Base-by-base conservation (phyloP, 2,888 invertebrate genomes). In the Drosophila dives region DNA sequence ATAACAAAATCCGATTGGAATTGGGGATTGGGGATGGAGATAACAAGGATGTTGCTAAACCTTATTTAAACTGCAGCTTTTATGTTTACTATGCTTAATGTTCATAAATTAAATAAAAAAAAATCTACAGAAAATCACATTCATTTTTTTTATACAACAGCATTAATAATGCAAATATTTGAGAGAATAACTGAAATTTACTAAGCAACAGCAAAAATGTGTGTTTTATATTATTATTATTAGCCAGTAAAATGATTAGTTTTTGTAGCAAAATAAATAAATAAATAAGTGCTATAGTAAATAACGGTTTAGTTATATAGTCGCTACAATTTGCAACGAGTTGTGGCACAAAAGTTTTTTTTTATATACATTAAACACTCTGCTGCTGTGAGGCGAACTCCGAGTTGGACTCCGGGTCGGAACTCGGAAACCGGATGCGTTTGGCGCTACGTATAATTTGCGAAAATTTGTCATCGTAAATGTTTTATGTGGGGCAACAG, bases 401-500 rank as follows among this genome's bases (percentile, higher is more conserved):
- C 29, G 29, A 29, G 29, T 29, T 29, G 32, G 29, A 40, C 23
- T 48, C 4, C 8, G 42, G 26, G 23, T 23, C 26, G 6, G 34
- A 4, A 12, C 2, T 12, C 20, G 4, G 17, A n/a, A 4, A 6
- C 66, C 67, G 63, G 63, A 68, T 83, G 78, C 68, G 64, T 49
- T 42, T 54, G 73, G 38, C 62, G 51, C 55, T 74, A 50, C 58
- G 49, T 64, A 72, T 76, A 77, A 86, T 89, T 84, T 89, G 78
- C 72, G 85, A 69, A 75, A 86, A 84, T 85, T 82, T 82, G 87
- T 77, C 80, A 77, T 73, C 77, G 72, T 73, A 69, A 63, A 79
- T 72, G 72, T 76, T 72, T 79, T 62, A 72, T 75, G 55, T 59
- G 58, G 67, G 33, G 60, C 33, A 23, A 53, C 66, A 53, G 58